Base-by-base conservation (phyloP, 2,888 invertebrate species). In the Euclidia mi region DNA sequence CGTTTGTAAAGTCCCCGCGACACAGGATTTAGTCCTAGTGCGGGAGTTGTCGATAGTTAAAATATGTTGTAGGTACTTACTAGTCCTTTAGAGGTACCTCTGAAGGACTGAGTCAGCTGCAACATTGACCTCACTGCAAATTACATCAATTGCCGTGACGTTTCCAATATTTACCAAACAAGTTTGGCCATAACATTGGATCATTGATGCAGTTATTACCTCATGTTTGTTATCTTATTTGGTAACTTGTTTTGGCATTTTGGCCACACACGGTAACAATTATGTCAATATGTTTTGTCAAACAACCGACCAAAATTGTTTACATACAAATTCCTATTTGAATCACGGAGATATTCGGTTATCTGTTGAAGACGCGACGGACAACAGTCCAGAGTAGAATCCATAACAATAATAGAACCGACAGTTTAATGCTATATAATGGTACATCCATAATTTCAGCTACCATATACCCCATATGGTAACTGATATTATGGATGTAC, bases 211-310 rank as follows among this genome's bases (percentile, higher is more conserved):
- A 57, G 68, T 69, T 55, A 67, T 82, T 81, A 72, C 66, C 67
- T 76, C 79, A 81, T 60, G 70, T 63, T 88, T 86, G 87, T 87
- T 85, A 74, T 85, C 76, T 77, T 75, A 84, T 84, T 82, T 72
- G 78, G 81, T 79, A 68, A 75, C 70, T 45, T 74, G 90, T 89
- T 89, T 88, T 87, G 87, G 87, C 84, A 85, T 87, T 85, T 68
- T 68, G 56, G 58, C 49, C 68, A 80, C 56, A 76, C 78, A 71
- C 74, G 62, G 62, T 56, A 69, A 62, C 72, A 84, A 82, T 87
- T 86, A 84, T 89, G 87, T 88, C 89, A 90, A 89, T 84, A 89
- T 65, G 70, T 65, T 73, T 75, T 69, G 77, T 57, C 76, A 71
- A 67, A 62, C 59, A 65, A 48, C 25, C 57, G 34, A 14, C 47